Evolutionary conservation across 2,113 vertebrate genomes (phyloP), one percentile per base, ranked within the genome.

Genomic region (Origma solitaria): DNA sequence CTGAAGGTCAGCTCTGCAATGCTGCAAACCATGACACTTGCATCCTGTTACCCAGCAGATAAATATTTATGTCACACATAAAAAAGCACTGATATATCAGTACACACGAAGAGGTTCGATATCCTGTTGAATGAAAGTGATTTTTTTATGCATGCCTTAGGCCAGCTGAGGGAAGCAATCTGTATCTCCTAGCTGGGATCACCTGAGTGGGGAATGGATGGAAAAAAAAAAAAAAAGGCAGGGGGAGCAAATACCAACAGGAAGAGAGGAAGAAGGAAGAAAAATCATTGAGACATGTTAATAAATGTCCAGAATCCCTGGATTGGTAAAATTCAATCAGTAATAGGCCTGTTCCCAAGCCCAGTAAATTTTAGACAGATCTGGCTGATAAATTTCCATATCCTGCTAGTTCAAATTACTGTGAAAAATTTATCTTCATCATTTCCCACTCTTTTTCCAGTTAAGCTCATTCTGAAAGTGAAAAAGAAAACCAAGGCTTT

Each of bases 11-110:
- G 47, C 60, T 68, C 80, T 84, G 83, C 61, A 86, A 17, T 56
- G 61, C 13, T 91, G 80, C 53, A 92, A 88, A 88, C 76, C 42
- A 47, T 47, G 22, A 24, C 72, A 86, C 76, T 93, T 81, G 72
- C 38, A 58, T 66, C 73, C 71, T 92, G 47, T 88, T 88, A 86
- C 47, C 44, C 9, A 0, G 69, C 19, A 88, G 87, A 88, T 93
- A 93, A 95, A 93, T 94, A 95, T 95, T 95, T 93, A 96, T 88
- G 77, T 51, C 65, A 92, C 47, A 51, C 25, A 37, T 56, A 28
- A 85, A 70, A 89, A 92, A 79, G 37, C 68, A 50, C 70, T 60
- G 80, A 94, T 92, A 56, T 71, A 78, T 71, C 88, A 78, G 88
- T 57, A 86, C 58, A 79, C 50, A 70, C 51, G 62, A 90, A 80